phyloP scores from a whole-genome alignment of 2,888 invertebrate species.

The Falcaria lacertinaria region DNA sequence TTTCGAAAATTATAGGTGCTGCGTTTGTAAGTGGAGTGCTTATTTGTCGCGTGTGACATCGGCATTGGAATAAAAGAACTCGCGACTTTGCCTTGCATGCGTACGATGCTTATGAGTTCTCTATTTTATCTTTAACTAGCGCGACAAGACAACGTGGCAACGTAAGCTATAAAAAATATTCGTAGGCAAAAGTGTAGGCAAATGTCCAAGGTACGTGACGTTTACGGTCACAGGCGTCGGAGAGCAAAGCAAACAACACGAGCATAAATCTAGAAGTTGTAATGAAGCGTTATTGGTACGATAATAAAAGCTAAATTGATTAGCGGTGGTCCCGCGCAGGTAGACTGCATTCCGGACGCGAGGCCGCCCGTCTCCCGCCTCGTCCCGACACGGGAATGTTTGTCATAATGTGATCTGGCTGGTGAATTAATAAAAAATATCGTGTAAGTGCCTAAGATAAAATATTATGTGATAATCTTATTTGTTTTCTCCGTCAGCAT shows the following conservation, averaged over 20 bases:
- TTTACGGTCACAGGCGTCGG: conserved; percentile 35
- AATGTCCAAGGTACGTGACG: conserved; percentile 41
- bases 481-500: not conserved
- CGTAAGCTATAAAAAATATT: conserved; percentile 31
- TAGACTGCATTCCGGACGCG: conserved; percentile 68
- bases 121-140: conserved; percentile 24
- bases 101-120: conserved; percentile 29
- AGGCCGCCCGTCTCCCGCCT: conserved; percentile 26
- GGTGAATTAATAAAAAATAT: conserved; percentile 49
- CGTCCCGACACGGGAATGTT: conserved; percentile 46
- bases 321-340: conserved; percentile 74
- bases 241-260: conserved; percentile 54
- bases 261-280: conserved; percentile 58
- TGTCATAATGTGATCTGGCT: conserved; percentile 56
- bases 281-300: conserved; percentile 74
- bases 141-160: conserved; percentile 28
- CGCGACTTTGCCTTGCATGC: conserved; percentile 26
- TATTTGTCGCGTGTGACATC: conserved; percentile 32
- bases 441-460: conserved; percentile 16
- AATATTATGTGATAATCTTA: not conserved
- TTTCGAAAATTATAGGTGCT: no score
- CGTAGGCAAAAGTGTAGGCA: conserved; percentile 48
- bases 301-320: conserved; percentile 78
- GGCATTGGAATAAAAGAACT: conserved; percentile 13
- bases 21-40: conserved; percentile 17